phyloP scores from a whole-genome alignment of 2,888 invertebrate species.

The Eupeodes luniger region DNA sequence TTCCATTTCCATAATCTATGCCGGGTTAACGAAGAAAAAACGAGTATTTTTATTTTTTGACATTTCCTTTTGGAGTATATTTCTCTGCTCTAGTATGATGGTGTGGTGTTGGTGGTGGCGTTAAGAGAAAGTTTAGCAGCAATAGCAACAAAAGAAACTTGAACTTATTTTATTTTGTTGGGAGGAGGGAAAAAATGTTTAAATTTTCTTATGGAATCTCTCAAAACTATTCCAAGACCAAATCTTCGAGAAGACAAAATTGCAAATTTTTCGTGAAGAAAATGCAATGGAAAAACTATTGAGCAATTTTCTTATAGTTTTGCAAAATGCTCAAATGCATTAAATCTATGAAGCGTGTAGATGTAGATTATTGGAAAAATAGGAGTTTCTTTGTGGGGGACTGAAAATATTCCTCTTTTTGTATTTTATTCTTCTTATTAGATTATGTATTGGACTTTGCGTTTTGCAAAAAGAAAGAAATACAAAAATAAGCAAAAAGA shows the following conservation, averaged over 20 bases:
- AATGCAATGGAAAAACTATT: neutral
- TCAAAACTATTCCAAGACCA: neutral
- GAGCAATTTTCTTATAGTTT: too few relatives aligned
- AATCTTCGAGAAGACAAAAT: neutral
- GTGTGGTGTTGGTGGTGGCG: neutral
- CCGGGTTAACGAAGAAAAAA: slow-evolving; percentile 53
- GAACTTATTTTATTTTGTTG: neutral
- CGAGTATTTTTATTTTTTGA: slow-evolving; percentile 51
- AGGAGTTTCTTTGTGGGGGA: neutral
- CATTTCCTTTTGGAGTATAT: slow-evolving; percentile 56
- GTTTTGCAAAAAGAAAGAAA: slow-evolving; percentile 25
- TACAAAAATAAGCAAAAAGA: neutral
- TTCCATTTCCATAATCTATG: slow-evolving; percentile 46
- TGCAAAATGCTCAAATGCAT: neutral
- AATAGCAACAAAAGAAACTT: slow-evolving; percentile 49
- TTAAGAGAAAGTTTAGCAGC: slow-evolving; percentile 67
- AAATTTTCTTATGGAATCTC: slow-evolving; percentile 24
- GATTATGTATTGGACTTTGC: slow-evolving; percentile 50
- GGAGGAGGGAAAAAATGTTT: neutral
- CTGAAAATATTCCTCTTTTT: slow-evolving; percentile 5
- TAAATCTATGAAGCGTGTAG: neutral
- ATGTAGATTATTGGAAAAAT: slow-evolving; percentile 1
- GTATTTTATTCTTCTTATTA: slow-evolving; percentile 47
- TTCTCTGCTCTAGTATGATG: slow-evolving; percentile 11
- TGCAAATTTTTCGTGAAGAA: neutral